Percentiles rank a stretch among this genome's conserved stretches.
These are phyloP conservation scores for Agriopis leucophaearia DNA, from an alignment of 2,888 invertebrate genomes.

Conservation along the genomic window DNA sequence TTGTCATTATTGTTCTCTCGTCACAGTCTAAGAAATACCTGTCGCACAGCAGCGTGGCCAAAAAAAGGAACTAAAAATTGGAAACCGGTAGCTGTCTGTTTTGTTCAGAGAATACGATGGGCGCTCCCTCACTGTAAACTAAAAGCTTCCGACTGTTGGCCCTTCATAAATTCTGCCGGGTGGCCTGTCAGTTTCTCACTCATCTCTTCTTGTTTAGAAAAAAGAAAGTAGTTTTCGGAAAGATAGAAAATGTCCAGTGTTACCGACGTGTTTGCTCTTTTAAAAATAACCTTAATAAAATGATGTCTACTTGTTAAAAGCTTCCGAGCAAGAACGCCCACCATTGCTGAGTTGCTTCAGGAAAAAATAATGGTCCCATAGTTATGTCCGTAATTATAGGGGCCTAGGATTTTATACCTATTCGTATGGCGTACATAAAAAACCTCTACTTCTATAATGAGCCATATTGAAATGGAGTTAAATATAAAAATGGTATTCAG, in stretches of 20 bases:
- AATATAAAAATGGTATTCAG: no score
- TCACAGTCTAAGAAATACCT: not conserved
- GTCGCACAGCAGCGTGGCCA: not conserved
- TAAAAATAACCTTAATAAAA: constrained; percentile 18
- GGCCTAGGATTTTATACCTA: no score
- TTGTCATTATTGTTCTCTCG: constrained; percentile 29
- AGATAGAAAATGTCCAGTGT: constrained; percentile 11
- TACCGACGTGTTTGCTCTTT: constrained; percentile 4
- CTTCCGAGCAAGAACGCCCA: constrained; percentile 3
- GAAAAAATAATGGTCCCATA: not conserved
- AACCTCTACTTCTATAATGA: no score
- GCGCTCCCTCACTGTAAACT: not conserved
- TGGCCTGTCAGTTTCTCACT: constrained; percentile 21
- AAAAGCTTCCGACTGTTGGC: constrained; percentile 14
- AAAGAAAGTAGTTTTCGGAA: constrained; percentile 19
- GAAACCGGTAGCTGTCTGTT: not conserved
- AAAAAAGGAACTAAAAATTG: not conserved
- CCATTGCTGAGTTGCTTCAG: not conserved
- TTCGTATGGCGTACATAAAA: no score
- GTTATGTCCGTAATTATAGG: no score
- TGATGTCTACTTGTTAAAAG: constrained; percentile 22
- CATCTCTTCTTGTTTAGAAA: constrained; percentile 15
- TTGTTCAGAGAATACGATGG: not conserved
- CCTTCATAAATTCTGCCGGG: constrained; percentile 19
- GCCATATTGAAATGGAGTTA: no score